Evolutionary conservation across 2,888 invertebrate species (phyloP).

Genomic region (Agelastica alni): DNA sequence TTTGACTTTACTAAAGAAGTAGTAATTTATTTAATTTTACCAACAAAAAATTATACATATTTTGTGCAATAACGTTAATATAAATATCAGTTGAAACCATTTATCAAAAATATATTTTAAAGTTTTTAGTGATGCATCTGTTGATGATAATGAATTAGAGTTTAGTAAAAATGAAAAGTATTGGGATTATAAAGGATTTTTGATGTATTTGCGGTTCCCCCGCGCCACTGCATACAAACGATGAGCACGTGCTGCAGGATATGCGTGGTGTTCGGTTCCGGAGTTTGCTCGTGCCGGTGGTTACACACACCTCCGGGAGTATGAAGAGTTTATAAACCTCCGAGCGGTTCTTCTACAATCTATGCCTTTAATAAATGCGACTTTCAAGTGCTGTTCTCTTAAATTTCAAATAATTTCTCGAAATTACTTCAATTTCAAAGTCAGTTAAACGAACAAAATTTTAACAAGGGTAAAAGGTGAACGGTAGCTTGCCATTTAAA

Average conservation of each 20-base stretch:
- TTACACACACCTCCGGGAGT: conserved; percentile 55
- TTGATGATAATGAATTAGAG: too few relatives aligned
- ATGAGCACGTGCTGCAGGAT: conserved; percentile 56
- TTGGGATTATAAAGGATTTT: too few relatives aligned
- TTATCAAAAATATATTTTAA: too few relatives aligned
- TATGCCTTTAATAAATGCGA: conserved; percentile 41
- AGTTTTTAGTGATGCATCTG: too few relatives aligned
- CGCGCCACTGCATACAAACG: conserved; percentile 22
- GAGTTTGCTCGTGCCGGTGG: conserved; percentile 56
- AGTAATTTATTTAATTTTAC: too few relatives aligned
- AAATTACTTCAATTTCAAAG: conserved; percentile 11
- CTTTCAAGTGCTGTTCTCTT: conserved; percentile 39
- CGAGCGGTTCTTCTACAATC: conserved; percentile 36
- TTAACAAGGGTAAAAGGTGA: conserved; percentile 1
- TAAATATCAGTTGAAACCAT: too few relatives aligned
- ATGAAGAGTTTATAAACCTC: conserved; percentile 55
- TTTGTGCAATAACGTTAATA: too few relatives aligned
- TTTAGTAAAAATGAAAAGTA: too few relatives aligned
- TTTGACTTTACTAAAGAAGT: too few relatives aligned
- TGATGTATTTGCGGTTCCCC: too few relatives aligned
- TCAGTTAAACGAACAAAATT: background rate
- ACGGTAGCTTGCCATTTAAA: too few relatives aligned
- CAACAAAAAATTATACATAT: too few relatives aligned
- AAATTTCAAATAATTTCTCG: conserved; percentile 31
- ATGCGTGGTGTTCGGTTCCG: conserved; percentile 57